These are phyloP conservation scores for Hippocampus comes DNA, from an alignment of 2,113 vertebrate genomes.

Conservation along the genomic window DNA sequence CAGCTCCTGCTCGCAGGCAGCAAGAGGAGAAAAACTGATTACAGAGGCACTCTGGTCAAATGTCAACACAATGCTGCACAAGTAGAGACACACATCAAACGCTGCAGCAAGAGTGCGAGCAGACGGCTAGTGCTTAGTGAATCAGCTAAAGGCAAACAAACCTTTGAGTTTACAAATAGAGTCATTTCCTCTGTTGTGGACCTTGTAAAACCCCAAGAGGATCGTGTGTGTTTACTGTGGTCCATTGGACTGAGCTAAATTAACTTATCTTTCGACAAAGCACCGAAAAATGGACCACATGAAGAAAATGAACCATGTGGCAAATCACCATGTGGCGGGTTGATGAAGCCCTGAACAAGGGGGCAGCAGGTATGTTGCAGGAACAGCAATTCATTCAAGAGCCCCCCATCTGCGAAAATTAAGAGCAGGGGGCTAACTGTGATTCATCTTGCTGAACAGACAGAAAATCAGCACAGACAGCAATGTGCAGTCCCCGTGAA, in stretches of 20 bases:
- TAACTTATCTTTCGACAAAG: not conserved
- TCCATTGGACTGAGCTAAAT: conserved; percentile 16
- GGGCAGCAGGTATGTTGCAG: conserved; percentile 40
- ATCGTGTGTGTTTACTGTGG: conserved; percentile 31
- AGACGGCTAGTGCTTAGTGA: conserved; percentile 50
- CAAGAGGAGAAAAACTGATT: conserved; percentile 66
- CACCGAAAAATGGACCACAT: conserved; percentile 9
- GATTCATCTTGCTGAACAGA: conserved; percentile 42
- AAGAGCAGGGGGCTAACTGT: conserved; percentile 45
- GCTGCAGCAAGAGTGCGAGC: conserved; percentile 52
- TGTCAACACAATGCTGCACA: conserved; percentile 60
- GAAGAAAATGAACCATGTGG: conserved; percentile 40
- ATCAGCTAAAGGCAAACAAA: conserved; percentile 63
- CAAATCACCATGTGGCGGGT: conserved; percentile 31
- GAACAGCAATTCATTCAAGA: conserved; percentile 47
- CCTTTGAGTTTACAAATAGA: conserved; percentile 62
- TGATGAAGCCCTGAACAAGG: conserved; percentile 25
- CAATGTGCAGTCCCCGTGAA: not conserved
- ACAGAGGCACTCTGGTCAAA: conserved; percentile 67
- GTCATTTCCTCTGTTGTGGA: conserved; percentile 54
- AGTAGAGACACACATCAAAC: conserved; percentile 63
- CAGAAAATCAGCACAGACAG: conserved; percentile 1
- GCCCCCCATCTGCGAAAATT: conserved; percentile 52
- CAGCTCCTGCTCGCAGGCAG: conserved; percentile 66
- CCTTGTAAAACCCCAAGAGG: conserved; percentile 28